phyloP scores from a whole-genome alignment of 2,113 vertebrate species.

The Peromyscus californicus region DNA sequence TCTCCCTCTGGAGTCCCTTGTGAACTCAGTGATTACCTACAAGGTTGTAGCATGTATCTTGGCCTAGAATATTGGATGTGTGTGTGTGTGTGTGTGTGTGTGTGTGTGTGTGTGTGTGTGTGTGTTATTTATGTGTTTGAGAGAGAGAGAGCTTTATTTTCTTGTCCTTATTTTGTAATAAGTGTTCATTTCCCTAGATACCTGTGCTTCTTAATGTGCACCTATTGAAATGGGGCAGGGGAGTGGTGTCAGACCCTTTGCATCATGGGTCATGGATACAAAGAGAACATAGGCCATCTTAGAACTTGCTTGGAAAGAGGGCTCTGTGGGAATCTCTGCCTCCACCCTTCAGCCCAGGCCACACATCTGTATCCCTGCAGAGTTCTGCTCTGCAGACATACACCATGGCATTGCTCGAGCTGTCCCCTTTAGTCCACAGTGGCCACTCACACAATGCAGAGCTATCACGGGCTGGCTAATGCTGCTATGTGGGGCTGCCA shows the following conservation, averaged over 20 bases:
- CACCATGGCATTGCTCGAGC: too few species aligned
- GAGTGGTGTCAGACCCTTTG: background rate
- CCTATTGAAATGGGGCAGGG: background rate
- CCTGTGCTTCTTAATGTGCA: background rate
- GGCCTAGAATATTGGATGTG: background rate
- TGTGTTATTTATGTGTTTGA: background rate
- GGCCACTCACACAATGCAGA: background rate
- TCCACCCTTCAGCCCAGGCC: background rate
- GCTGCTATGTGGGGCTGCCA: background rate
- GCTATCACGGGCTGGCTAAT: too few species aligned
- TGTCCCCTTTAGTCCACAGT: background rate
- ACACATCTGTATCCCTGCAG: rapidly evolving
- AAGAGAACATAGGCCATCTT: background rate
- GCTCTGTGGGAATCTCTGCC: background rate
- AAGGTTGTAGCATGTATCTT: background rate
- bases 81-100: background rate
- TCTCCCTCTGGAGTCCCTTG: background rate
- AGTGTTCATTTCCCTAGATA: background rate
- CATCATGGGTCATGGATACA: background rate
- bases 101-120: background rate
- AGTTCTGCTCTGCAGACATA: background rate
- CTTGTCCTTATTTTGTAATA: background rate
- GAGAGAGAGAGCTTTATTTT: background rate
- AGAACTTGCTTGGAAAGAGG: background rate
- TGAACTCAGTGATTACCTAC: background rate